phyloP scores from a whole-genome alignment of 2,113 vertebrate genomes.

The Brachypteracias leptosomus region DNA sequence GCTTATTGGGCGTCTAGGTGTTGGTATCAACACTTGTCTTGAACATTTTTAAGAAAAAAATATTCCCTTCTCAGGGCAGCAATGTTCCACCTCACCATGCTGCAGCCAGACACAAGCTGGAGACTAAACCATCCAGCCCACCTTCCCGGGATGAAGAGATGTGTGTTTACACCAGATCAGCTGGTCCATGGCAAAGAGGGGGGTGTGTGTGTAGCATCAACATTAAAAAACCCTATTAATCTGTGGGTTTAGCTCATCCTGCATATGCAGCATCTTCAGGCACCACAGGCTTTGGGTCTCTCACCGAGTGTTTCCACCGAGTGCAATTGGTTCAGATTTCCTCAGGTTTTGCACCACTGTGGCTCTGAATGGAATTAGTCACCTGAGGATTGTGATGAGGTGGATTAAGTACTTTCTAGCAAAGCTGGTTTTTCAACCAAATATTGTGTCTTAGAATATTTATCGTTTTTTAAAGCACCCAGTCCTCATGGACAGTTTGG shows the following conservation, averaged over 20 bases:
- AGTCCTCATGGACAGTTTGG: background rate
- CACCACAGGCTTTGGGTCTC: background rate
- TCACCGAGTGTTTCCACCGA: background rate
- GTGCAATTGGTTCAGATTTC: background rate
- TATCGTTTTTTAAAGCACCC: background rate
- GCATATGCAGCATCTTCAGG: background rate
- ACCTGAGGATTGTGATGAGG: background rate
- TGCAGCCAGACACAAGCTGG: background rate
- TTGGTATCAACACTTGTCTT: background rate
- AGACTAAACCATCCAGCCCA: background rate
- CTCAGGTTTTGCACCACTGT: background rate
- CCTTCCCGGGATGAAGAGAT: background rate
- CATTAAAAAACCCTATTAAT: background rate
- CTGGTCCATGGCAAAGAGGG: background rate
- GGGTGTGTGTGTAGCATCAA: background rate
- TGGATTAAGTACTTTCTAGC: background rate
- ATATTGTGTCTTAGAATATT: background rate
- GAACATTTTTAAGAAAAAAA: background rate
- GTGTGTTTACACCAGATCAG: background rate
- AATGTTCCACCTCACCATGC: background rate
- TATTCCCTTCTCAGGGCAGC: background rate
- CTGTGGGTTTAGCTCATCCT: background rate
- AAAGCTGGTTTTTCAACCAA: background rate
- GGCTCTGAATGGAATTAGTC: background rate
- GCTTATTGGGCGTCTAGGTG: background rate